phyloP scores from a whole-genome alignment of 2,888 invertebrate genomes.

The Eudemis profundana region DNA sequence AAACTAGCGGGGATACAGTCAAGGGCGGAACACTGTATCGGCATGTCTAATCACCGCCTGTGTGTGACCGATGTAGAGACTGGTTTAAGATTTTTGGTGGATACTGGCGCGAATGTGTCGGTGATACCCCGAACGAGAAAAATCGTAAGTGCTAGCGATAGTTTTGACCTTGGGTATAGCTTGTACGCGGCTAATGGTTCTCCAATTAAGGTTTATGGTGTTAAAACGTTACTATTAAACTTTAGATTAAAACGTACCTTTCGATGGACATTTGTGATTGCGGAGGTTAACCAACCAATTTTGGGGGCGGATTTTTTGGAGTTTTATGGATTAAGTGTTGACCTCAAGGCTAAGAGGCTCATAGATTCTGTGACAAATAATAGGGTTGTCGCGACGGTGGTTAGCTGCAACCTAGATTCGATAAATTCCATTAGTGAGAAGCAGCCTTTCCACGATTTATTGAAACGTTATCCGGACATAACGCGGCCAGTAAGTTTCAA shows the following conservation, averaged over 20 bases:
- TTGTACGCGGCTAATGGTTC: neutral
- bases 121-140: slow-evolving; percentile 1
- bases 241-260: neutral
- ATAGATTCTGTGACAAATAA: neutral
- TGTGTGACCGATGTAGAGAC: slow-evolving; percentile 18
- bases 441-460: neutral
- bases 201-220: neutral
- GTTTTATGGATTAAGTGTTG: neutral
- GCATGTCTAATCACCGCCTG: slow-evolving; percentile 21
- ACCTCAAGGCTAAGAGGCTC: neutral
- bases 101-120: slow-evolving; percentile 40
- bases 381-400: neutral
- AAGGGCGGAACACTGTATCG: slow-evolving; percentile 24
- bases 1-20: slow-evolving; percentile 5
- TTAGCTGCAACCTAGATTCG: neutral
- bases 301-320: slow-evolving; percentile 13
- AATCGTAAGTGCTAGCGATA: neutral
- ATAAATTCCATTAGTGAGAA: neutral
- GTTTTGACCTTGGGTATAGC: neutral
- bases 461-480: neutral
- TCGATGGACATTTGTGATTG: neutral
- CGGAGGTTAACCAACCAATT: slow-evolving; percentile 2
- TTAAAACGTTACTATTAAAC: neutral
- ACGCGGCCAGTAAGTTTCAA: neutral
- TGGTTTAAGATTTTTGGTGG: slow-evolving; percentile 20